Evolutionary conservation across 2,113 vertebrate species (phyloP).

Genomic region (Loxodonta africana): DNA sequence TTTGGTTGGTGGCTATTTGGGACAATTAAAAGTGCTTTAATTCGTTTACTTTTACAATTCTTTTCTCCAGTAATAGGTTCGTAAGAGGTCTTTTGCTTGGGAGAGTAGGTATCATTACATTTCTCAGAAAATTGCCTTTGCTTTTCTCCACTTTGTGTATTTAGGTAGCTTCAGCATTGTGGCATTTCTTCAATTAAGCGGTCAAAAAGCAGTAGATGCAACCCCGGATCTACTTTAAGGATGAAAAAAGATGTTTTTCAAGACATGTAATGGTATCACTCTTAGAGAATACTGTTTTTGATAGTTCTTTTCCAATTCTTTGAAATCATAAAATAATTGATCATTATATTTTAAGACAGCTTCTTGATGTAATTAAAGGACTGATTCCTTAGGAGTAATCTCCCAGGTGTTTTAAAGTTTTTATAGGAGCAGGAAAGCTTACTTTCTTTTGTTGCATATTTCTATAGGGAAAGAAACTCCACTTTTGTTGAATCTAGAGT

Average conservation of each 20-base stretch:
- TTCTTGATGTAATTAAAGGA: conserved; percentile 27
- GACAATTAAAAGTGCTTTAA: conserved; percentile 27
- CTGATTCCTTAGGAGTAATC: conserved; percentile 39
- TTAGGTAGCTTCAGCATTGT: background rate
- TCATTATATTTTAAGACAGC: conserved; percentile 7
- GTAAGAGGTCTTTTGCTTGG: conserved; percentile 47
- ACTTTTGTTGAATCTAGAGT: conserved; percentile 29
- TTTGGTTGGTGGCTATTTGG: conserved; percentile 46
- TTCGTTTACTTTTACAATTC: background rate
- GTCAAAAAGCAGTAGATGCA: background rate
- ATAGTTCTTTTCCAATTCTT: conserved; percentile 47
- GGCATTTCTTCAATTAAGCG: conserved; percentile 32
- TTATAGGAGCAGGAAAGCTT: conserved; percentile 1
- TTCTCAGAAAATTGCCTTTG: conserved; percentile 22
- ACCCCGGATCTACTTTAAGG: conserved; percentile 36
- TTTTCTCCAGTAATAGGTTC: conserved; percentile 38
- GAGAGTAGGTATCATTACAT: background rate
- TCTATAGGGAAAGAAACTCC: background rate
- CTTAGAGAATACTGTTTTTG: conserved; percentile 44
- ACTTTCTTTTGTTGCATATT: conserved; percentile 49
- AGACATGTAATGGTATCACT: conserved; percentile 29
- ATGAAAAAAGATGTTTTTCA: conserved; percentile 26
- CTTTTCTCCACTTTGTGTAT: conserved; percentile 22
- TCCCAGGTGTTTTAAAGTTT: conserved; percentile 17
- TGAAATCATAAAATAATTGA: conserved; percentile 39